phyloP scores from a whole-genome alignment of 2,113 vertebrate species.

The Charadrius vociferus region DNA sequence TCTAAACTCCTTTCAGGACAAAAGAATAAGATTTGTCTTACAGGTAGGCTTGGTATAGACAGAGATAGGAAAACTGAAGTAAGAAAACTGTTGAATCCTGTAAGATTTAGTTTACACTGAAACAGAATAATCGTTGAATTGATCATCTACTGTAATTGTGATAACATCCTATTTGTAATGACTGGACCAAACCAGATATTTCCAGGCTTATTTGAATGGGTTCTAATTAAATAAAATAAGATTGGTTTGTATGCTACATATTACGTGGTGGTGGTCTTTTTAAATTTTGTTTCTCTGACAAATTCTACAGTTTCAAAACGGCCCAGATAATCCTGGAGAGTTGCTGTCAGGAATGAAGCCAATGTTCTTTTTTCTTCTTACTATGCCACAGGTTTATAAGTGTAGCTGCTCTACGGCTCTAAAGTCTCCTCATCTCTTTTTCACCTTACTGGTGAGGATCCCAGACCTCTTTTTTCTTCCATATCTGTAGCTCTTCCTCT shows the following conservation, averaged over 20 bases:
- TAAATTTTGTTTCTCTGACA: background rate
- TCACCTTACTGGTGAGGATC: background rate
- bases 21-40: background rate
- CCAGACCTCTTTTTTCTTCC: background rate
- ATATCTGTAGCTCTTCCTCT: background rate
- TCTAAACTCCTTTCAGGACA: background rate
- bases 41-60: background rate
- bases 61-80: background rate
- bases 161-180: background rate
- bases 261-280: background rate
- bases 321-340: background rate
- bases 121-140: background rate
- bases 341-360: background rate
- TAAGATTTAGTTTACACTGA: background rate
- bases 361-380: background rate
- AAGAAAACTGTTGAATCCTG: background rate
- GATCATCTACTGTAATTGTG: background rate
- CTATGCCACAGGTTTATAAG: background rate
- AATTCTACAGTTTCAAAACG: background rate
- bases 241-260: background rate
- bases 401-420: background rate
- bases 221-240: background rate
- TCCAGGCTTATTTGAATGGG: background rate
- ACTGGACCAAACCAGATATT: background rate
- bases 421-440: background rate